Conservation (phyloP, 2,113 vertebrate species). For the Monopterus albus region DNA sequence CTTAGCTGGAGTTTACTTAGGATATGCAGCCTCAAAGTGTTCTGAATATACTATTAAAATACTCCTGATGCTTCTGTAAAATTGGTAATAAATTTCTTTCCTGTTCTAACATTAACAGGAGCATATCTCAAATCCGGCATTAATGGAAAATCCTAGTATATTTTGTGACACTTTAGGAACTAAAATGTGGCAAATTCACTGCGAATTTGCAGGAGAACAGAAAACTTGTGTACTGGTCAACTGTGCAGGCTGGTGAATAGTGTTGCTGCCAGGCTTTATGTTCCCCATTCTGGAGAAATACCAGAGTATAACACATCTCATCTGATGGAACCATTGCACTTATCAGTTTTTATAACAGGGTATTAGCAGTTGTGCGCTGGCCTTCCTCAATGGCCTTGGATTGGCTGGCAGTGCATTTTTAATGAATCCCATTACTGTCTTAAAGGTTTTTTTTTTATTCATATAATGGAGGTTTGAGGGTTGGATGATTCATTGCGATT, state of each 20-base stretch:
- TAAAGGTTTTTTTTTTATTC: background rate
- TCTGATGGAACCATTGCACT: slow-evolving; percentile 11
- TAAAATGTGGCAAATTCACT: background rate
- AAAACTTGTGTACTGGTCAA: slow-evolving; percentile 16
- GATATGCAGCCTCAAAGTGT: background rate
- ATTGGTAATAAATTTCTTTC: background rate
- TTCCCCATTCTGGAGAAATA: slow-evolving; percentile 23
- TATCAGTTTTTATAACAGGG: slow-evolving; percentile 14
- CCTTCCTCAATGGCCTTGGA: slow-evolving; percentile 7
- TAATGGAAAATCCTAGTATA: no score
- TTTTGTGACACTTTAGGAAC: background rate
- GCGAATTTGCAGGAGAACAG: background rate
- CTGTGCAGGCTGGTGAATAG: slow-evolving; percentile 15
- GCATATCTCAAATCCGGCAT: background rate
- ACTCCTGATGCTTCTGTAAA: background rate
- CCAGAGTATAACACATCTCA: slow-evolving; percentile 18
- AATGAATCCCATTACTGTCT: background rate
- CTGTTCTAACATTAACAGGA: slow-evolving; percentile 14
- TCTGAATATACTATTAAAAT: no score
- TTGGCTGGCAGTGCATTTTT: slow-evolving; percentile 5
- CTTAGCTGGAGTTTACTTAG: background rate
- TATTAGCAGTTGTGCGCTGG: slow-evolving; percentile 24
- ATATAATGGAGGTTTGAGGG: background rate
- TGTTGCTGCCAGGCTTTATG: slow-evolving; percentile 22
- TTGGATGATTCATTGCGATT: background rate